Evolutionary conservation across 2,113 vertebrate species (phyloP).

Genomic region (Ctenomys sociabilis): DNA sequence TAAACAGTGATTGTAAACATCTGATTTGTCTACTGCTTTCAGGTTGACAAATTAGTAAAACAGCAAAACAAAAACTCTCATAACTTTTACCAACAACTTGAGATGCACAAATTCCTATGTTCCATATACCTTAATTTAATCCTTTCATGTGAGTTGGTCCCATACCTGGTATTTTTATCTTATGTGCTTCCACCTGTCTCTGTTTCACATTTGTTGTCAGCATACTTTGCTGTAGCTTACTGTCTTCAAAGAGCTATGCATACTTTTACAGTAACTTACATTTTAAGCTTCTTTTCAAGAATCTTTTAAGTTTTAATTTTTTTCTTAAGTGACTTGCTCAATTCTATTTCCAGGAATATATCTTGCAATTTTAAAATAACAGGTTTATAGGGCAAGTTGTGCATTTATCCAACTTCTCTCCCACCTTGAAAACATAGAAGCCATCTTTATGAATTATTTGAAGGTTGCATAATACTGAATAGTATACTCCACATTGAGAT

Average conservation of each 20-base stretch:
- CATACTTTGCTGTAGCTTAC: not conserved
- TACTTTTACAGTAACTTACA: slow-evolving; percentile 49
- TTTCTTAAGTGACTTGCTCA: not conserved
- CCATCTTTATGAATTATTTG: not conserved
- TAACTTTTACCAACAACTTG: slow-evolving; percentile 28
- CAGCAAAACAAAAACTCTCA: not conserved
- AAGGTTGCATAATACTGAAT: not conserved
- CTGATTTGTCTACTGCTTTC: not conserved
- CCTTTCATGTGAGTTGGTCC: slow-evolving; percentile 31
- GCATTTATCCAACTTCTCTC: not conserved
- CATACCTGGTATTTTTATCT: slow-evolving; percentile 39
- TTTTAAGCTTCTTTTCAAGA: slow-evolving; percentile 50
- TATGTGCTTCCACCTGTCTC: not conserved
- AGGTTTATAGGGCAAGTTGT: slow-evolving; percentile 15
- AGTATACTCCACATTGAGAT: not conserved
- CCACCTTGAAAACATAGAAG: slow-evolving; percentile 3
- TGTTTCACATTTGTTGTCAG: not conserved
- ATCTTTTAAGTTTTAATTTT: slow-evolving; percentile 34
- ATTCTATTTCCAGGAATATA: slow-evolving; percentile 43
- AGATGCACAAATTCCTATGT: not conserved
- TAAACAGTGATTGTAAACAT: not conserved
- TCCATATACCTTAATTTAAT: slow-evolving; percentile 61
- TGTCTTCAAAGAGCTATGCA: not conserved
- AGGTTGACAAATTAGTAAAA: not conserved
- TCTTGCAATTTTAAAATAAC: not conserved